Evolutionary conservation across 2,113 vertebrate genomes (phyloP), one percentile per base, ranked within the genome.

Genomic region (Tursiops truncatus): DNA sequence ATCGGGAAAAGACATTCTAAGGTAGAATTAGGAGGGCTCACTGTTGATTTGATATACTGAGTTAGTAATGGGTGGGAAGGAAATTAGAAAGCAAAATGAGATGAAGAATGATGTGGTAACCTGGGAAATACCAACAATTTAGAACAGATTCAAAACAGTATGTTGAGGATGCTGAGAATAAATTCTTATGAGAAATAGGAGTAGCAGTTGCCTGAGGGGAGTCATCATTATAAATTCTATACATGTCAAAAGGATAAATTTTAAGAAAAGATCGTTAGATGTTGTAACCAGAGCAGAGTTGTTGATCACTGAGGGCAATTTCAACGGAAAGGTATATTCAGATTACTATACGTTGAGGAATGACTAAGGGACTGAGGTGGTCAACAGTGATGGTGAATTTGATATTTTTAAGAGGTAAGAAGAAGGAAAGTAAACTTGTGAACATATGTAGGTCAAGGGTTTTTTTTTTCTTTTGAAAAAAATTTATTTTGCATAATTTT

Each of bases 401-500:
- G 63, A 33, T 63, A 21, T 73, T 93, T 92, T 53, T 36, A 58
- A 77, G 65, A 92, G 0, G 1, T 76, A 67, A 76, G 18, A 70
- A 62, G 28, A 50, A 95, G 36, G 18, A 91, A 86, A 83, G 36
- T 4, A 70, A 93, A 87, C n/a, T 53, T 74, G 4, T 50, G 36
- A 74, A 87, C 14, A 50, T 92, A 73, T 70, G 6, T 63, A 70
- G 13, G 15, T 1, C 17, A 62, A 82, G 10, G 2, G 21, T 25
- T 12, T 33, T 56, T 77, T 77, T 44, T 95, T 21, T 63, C 47
- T 1, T 23, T 71, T 90, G 81, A 71, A 10, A 50, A 21, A 58
- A 90, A 80, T 87, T 67, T 83, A 47, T 84, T 93, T 80, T 67
- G 17, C 60, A 9, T 89, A 26, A 96, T 96, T 94, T 94, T 95